phyloP scores from a whole-genome alignment of 2,888 invertebrate genomes.

The Chouioia cunea region DNA sequence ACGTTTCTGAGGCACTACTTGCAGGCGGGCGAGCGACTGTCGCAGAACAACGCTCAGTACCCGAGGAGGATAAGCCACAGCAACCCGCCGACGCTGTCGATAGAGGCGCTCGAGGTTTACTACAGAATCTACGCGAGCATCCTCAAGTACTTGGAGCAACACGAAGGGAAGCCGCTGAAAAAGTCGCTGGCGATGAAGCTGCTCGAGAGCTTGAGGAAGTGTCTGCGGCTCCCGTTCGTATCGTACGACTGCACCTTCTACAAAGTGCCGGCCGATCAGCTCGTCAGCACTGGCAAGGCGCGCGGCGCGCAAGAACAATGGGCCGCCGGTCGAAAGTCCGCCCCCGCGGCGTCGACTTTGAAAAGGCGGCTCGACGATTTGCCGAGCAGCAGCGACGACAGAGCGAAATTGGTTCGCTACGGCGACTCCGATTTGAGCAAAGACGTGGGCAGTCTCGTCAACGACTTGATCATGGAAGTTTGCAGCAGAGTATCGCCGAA shows the following conservation, averaged over 20 bases:
- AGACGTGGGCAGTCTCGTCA: no score
- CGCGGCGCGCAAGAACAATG: no score
- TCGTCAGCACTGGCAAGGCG: no score
- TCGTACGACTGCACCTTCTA: slow-evolving; percentile 63
- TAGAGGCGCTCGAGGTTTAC: slow-evolving; percentile 90
- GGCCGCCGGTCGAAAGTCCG: no score
- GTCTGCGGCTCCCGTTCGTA: slow-evolving; percentile 70
- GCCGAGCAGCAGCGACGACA: no score
- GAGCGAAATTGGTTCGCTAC: no score
- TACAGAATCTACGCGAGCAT: slow-evolving; percentile 91
- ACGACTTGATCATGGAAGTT: no score
- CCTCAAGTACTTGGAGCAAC: slow-evolving; percentile 85
- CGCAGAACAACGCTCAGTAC: slow-evolving; percentile 85
- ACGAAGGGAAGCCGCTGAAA: slow-evolving; percentile 78
- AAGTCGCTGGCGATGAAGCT: slow-evolving; percentile 74
- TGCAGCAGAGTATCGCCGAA: no score
- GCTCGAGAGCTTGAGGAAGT: slow-evolving; percentile 60
- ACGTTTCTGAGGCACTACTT: slow-evolving; percentile 79
- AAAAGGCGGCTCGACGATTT: no score
- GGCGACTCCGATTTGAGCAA: no score
- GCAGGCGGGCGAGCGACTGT: slow-evolving; percentile 81
- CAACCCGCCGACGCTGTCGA: slow-evolving; percentile 84
- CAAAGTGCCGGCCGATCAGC: no score
- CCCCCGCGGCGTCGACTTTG: no score
- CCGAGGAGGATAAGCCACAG: slow-evolving; percentile 89